A percentile compares a stretch with the other conserved stretches of the same genome.
Conservation (phyloP, 2,888 invertebrate species). For the Halocaridina rubra region DNA sequence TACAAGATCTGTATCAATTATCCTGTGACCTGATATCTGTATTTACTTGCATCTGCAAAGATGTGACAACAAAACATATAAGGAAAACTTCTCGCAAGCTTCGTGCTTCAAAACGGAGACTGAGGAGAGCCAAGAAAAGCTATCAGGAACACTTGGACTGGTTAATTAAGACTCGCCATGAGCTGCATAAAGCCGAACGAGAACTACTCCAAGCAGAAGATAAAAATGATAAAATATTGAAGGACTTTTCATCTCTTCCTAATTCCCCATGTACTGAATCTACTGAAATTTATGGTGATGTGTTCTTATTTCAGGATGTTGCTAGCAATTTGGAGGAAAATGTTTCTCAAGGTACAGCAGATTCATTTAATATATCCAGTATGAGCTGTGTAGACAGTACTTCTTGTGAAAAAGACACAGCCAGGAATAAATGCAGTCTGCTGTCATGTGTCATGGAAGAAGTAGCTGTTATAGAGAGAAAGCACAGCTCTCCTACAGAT, state of each 20-base stretch:
- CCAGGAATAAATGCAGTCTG: slow-evolving; percentile 10
- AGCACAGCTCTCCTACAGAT: background rate
- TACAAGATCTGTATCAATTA: background rate
- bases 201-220: slow-evolving; percentile 9
- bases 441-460: slow-evolving; percentile 42
- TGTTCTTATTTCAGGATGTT: background rate
- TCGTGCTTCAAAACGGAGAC: background rate
- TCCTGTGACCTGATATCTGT: slow-evolving; percentile 3
- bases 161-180: slow-evolving; percentile 28
- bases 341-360: background rate
- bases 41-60: slow-evolving; percentile 15
- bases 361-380: slow-evolving; percentile 22
- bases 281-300: no score
- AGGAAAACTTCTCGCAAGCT: slow-evolving; percentile 5
- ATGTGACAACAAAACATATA: background rate
- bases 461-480: slow-evolving; percentile 26
- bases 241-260: no score
- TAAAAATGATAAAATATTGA: background rate
- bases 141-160: slow-evolving; percentile 1
- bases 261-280: no score
- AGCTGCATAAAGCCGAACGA: slow-evolving; percentile 14
- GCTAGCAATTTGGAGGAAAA: background rate
- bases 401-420: background rate
- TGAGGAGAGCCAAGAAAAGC: background rate
- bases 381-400: background rate